A percentile compares a stretch with the other conserved stretches of the same genome.
These are phyloP conservation scores for Etheostoma perlongum DNA, from an alignment of 2,797 vertebrate species.

Conservation along the genomic window DNA sequence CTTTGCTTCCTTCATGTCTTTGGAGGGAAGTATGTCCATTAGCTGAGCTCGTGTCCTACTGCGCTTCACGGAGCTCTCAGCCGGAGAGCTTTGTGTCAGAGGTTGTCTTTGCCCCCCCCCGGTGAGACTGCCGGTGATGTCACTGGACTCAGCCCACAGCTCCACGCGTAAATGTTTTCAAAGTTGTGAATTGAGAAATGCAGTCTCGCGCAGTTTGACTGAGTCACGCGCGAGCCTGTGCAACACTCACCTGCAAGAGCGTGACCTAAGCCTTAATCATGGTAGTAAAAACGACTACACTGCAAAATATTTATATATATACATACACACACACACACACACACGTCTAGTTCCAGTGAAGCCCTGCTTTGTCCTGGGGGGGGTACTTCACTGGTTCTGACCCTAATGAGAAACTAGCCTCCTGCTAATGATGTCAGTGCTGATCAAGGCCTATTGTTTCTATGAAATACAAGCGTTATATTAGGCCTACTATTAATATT, in stretches of 20 bases:
- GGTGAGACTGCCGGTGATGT: conserved; percentile 66
- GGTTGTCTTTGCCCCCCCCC: conserved; percentile 13
- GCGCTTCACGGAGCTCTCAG: not conserved
- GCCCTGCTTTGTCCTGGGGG: too few species aligned
- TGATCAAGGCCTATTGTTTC: not conserved
- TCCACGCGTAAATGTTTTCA: conserved; percentile 74
- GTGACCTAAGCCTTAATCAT: not conserved
- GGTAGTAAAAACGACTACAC: too few species aligned
- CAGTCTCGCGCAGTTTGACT: conserved; percentile 38
- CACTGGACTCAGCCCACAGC: conserved; percentile 69
- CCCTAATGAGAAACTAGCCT: too few species aligned
- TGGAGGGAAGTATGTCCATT: conserved; percentile 70
- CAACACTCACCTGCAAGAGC: conserved; percentile 40
- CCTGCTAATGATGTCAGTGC: conserved; percentile 27
- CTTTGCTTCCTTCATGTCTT: conserved; percentile 60
- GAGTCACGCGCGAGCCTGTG: conserved; percentile 37
- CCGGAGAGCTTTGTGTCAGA: not conserved
- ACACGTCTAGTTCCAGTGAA: too few species aligned
- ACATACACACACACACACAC: too few species aligned
- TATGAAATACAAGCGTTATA: too few species aligned
- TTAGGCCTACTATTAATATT: not conserved
- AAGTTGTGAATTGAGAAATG: conserved; percentile 43
- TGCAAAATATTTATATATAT: not conserved
- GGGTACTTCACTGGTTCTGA: too few species aligned
- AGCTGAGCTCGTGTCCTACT: not conserved